Base-by-base conservation (phyloP, 1,140 invertebrate species). In the Tetramorium alpestre region DNA sequence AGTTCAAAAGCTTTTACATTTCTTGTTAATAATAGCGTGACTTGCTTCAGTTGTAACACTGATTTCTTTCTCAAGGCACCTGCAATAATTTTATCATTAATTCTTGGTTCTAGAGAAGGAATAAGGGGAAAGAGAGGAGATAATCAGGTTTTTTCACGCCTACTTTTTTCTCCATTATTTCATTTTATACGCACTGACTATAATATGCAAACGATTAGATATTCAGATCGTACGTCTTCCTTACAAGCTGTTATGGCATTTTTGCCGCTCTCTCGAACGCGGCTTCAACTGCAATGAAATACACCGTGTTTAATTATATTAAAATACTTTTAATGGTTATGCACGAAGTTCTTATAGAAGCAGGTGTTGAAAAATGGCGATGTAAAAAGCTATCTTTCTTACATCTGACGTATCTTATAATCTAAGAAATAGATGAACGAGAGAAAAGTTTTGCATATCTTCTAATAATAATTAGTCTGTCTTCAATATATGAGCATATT, bases 61-160 rank as follows among this genome's bases (percentile, higher is more conserved):
- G 22, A 70, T 81, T 70, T 81, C 38, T 70, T 70, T 25, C 13
- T 56, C 49, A 49, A 69, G 33, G 65, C 22, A 51, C 8, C 22
- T 56, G 78, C 78, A 70, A 81, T 56, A 54, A 81, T 51, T 70
- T 81, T 70, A 81, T 81, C 49, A 69, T 81, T 81, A 81, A 70
- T 81, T 81, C 38, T 65, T 49, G 16, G 16, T 70, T 81, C 64
- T 38, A 1, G n/a, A 81, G 8, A 81, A 56, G 33, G 49, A 81
- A 28, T 80, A 56, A 56, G 1, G 16, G 54, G 49, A 75, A 10
- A 78, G 44, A 81, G 33, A 41, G 13, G 6, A 56, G 38, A 3
- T 67, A 80, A 69, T 54, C 62, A 44, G 38, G 22, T 80, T 80
- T 80, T 54, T 76, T 78, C 75, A 65, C 18, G 38, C 44, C 28